These are phyloP conservation scores for Ametastegia equiseti DNA, from an alignment of 2,888 invertebrate species.

Conservation along the genomic window DNA sequence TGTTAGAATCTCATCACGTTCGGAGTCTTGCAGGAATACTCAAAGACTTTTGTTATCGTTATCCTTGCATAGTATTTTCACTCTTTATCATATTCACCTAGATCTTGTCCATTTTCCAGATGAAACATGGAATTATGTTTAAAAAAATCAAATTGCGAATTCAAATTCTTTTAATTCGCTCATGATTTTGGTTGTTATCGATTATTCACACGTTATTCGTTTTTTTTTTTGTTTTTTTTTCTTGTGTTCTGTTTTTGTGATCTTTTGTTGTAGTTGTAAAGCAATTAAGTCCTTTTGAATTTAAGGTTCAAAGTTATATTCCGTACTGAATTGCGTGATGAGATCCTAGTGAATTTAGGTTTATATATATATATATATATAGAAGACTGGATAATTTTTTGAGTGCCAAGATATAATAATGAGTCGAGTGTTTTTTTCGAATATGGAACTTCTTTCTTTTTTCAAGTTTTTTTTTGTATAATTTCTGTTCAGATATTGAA, in stretches of 20 bases:
- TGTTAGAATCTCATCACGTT: slow-evolving; percentile 17
- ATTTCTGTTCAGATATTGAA: neutral
- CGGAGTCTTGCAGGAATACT: neutral
- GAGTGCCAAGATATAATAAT: slow-evolving; percentile 55
- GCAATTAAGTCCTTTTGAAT: no score
- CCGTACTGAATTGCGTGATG: neutral
- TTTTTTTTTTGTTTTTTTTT: neutral
- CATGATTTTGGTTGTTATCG: no score
- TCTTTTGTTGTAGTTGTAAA: no score
- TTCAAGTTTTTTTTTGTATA: neutral
- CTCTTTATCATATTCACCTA: no score
- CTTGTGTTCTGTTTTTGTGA: no score
- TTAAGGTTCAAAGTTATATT: neutral
- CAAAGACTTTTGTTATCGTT: neutral
- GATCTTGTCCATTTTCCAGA: no score
- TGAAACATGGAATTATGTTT: no score
- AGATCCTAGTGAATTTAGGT: slow-evolving; percentile 34
- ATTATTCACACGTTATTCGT: neutral
- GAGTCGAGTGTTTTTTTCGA: neutral
- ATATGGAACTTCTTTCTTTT: neutral
- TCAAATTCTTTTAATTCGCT: no score
- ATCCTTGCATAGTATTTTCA: neutral
- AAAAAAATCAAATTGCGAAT: no score
- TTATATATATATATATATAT: no score
- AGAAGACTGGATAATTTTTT: slow-evolving; percentile 52